These are phyloP conservation scores for Drosophila rhopaloa DNA, from an alignment of 1,140 invertebrate species.

Conservation along the genomic window DNA sequence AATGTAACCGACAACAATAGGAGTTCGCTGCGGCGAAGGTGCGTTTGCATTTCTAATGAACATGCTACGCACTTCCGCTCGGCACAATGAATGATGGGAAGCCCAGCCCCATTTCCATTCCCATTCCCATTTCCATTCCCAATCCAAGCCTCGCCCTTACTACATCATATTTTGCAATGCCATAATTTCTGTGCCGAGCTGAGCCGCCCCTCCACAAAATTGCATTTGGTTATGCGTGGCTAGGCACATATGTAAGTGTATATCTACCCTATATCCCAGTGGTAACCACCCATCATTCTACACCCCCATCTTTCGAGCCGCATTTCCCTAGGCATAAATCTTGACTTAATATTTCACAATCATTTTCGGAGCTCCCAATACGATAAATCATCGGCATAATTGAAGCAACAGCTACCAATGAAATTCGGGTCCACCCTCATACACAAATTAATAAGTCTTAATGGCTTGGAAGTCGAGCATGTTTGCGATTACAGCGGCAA, in stretches of 20 bases:
- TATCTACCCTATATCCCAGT: background rate
- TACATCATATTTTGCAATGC: constrained; percentile 78
- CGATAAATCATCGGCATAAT: constrained; percentile 74
- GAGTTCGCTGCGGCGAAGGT: constrained; percentile 51
- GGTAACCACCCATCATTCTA: constrained; percentile 9
- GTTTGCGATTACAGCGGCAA: constrained; percentile 77
- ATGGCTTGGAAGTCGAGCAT: constrained; percentile 50
- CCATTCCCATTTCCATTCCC: constrained; percentile 20
- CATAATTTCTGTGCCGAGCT: constrained; percentile 61
- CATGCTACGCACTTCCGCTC: constrained; percentile 81
- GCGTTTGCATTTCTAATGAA: constrained; percentile 83
- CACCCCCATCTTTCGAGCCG: constrained; percentile 14
- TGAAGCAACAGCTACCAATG: constrained; percentile 51
- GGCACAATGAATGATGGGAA: constrained; percentile 74
- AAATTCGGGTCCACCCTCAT: constrained; percentile 55
- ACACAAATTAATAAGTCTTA: constrained; percentile 76
- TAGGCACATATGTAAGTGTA: constrained; percentile 34
- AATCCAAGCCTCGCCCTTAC: constrained; percentile 53
- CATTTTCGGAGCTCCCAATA: constrained; percentile 16
- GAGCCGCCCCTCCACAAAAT: constrained; percentile 6
- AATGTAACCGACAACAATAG: constrained; percentile 52
- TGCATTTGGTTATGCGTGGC: constrained; percentile 72
- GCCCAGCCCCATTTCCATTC: constrained; percentile 23
- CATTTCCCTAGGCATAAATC: constrained; percentile 57
- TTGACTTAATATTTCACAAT: constrained; percentile 60